Conservation (phyloP, 2,113 vertebrate genomes). For the Nyctibius bracteatus region DNA sequence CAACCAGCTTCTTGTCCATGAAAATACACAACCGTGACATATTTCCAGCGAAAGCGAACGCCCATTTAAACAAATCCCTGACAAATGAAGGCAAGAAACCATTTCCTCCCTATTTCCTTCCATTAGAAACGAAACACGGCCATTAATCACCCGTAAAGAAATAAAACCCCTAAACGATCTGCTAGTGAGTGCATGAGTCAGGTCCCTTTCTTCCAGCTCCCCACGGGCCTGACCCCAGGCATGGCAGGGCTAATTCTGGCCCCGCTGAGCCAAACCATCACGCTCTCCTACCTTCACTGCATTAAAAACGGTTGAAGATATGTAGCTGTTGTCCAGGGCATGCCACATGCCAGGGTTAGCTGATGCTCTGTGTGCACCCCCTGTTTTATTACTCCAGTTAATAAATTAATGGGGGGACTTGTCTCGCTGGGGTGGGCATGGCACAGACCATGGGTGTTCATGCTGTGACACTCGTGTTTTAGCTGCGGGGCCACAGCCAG, state of each 20-base stretch:
- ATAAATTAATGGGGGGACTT: neutral
- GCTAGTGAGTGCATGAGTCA: neutral
- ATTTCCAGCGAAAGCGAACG: neutral
- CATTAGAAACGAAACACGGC: neutral
- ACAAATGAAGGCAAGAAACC: slow-evolving; percentile 42
- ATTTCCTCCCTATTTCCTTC: slow-evolving; percentile 57
- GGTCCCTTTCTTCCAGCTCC: neutral
- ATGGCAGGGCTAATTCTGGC: neutral
- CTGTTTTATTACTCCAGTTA: neutral
- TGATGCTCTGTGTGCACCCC: neutral
- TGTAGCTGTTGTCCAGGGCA: neutral
- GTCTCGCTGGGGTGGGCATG: rapidly evolving
- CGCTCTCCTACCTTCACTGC: neutral
- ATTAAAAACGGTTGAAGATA: neutral
- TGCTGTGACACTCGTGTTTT: rapidly evolving
- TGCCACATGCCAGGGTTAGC: neutral
- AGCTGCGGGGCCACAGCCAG: neutral
- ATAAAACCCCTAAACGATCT: neutral
- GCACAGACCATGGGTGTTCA: rapidly evolving
- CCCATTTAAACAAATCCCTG: slow-evolving; percentile 32
- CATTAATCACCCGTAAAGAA: slow-evolving; percentile 47
- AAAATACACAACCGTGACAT: neutral
- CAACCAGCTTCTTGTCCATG: neutral
- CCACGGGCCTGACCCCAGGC: neutral
- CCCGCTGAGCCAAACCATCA: neutral